Percentiles rank a stretch among this genome's conserved stretches.
phyloP scores from a whole-genome alignment of 2,888 invertebrate genomes.

The Noctua janthina region DNA sequence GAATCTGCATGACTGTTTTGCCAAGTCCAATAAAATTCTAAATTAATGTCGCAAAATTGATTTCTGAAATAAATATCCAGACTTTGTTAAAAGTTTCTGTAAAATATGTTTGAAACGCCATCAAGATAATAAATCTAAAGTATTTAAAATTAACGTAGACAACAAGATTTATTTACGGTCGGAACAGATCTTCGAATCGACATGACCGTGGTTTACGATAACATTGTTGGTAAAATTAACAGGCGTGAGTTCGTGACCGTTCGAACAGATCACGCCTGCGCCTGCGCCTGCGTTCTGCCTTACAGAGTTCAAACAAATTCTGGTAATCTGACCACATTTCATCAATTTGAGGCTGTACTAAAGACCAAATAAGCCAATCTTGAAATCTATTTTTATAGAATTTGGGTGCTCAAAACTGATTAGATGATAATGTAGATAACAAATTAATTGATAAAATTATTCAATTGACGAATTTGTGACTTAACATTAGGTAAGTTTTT shows the following conservation, averaged over 20 bases:
- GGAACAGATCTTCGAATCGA: not conserved
- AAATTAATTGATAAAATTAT: too few species aligned
- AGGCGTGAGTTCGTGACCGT: not conserved
- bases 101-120: not conserved
- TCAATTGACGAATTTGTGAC: too few species aligned
- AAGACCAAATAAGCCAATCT: not conserved
- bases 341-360: not conserved
- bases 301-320: constrained; percentile 12
- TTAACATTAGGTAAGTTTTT: too few species aligned
- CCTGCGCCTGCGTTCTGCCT: too few species aligned
- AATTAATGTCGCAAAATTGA: not conserved
- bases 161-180: not conserved
- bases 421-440: not conserved
- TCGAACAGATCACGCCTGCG: not conserved
- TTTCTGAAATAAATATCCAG: not conserved
- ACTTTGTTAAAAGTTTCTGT: not conserved
- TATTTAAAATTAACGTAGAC: not conserved
- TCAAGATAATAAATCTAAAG: not conserved
- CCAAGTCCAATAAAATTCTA: not conserved
- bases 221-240: not conserved
- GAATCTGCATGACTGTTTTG: not conserved
- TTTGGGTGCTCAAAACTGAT: not conserved
- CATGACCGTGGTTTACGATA: constrained; percentile 5
- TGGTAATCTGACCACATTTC: not conserved
- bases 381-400: not conserved